Conservation (phyloP, 2,113 vertebrate species). For the Falcunculus frontatus region DNA sequence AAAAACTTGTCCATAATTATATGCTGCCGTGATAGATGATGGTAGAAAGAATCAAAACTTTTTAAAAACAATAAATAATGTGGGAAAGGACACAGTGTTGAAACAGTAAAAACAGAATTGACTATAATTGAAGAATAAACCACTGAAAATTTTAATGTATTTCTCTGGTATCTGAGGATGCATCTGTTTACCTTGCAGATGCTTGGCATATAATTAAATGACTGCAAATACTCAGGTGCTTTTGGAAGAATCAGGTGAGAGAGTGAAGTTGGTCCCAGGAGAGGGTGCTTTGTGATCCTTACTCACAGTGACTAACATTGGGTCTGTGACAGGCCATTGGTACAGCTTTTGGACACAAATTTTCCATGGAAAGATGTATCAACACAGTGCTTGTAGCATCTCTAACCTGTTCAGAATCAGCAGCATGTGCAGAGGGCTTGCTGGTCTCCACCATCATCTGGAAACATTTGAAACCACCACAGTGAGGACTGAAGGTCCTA, state of each 20-base stretch:
- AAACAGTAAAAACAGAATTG: background rate
- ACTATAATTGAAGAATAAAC: background rate
- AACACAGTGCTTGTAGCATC: background rate
- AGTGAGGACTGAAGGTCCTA: background rate
- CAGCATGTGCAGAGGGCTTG: background rate
- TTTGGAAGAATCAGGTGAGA: background rate
- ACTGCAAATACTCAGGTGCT: background rate
- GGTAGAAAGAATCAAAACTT: background rate
- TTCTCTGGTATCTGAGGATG: background rate
- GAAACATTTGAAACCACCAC: background rate
- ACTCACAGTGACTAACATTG: rapidly evolving
- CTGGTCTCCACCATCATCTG: background rate
- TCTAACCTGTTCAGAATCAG: background rate
- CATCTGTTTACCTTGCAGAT: background rate
- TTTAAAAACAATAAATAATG: background rate
- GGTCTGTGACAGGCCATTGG: background rate
- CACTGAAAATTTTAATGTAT: background rate
- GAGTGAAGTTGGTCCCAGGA: background rate
- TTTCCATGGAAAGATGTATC: background rate
- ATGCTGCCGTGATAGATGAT: background rate
- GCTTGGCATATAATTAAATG: background rate
- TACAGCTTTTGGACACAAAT: background rate
- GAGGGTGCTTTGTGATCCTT: background rate
- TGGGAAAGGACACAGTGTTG: background rate
- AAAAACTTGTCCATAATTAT: background rate